A percentile compares a stretch with the other conserved stretches of the same genome.
phyloP scores from a whole-genome alignment of 2,888 invertebrate genomes.

The Harpagoxenus sublaevis region DNA sequence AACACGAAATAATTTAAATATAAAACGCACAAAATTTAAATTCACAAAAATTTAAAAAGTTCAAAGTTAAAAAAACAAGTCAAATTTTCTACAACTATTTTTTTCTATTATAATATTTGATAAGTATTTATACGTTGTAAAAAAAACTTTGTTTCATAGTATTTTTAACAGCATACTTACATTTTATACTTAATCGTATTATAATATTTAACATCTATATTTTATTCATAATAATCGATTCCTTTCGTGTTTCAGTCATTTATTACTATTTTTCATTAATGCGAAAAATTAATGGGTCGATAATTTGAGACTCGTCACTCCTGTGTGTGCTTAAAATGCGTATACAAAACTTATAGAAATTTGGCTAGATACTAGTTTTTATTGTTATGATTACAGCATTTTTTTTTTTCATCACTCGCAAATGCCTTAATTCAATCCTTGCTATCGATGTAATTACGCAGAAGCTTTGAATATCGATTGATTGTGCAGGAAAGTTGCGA shows the following conservation, averaged over 20 bases:
- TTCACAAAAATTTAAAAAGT: not conserved
- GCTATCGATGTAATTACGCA: constrained; percentile 13
- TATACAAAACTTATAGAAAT: constrained; percentile 42
- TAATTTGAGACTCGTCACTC: not conserved
- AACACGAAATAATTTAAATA: not conserved
- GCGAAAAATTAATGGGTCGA: not conserved
- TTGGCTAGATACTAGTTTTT: constrained; percentile 32
- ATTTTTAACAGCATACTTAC: not conserved
- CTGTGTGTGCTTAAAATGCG: not conserved
- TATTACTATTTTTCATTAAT: constrained; percentile 18
- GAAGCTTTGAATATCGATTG: constrained; percentile 18
- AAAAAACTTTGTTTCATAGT: not conserved
- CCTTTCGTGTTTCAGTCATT: not conserved
- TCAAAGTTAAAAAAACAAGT: not conserved
- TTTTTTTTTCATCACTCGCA: constrained; percentile 2
- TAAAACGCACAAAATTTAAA: not conserved
- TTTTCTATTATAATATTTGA: not conserved
- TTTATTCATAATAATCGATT: constrained; percentile 17
- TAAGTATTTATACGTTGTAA: not conserved
- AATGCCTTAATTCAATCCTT: constrained; percentile 9
- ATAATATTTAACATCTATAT: not conserved
- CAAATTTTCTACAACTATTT: not conserved
- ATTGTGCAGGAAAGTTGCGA: constrained; percentile 17
- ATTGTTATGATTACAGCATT: constrained; percentile 40
- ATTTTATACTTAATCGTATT: not conserved